phyloP scores from a whole-genome alignment of 1,140 invertebrate species.

The Himalopsyche phryganea region DNA sequence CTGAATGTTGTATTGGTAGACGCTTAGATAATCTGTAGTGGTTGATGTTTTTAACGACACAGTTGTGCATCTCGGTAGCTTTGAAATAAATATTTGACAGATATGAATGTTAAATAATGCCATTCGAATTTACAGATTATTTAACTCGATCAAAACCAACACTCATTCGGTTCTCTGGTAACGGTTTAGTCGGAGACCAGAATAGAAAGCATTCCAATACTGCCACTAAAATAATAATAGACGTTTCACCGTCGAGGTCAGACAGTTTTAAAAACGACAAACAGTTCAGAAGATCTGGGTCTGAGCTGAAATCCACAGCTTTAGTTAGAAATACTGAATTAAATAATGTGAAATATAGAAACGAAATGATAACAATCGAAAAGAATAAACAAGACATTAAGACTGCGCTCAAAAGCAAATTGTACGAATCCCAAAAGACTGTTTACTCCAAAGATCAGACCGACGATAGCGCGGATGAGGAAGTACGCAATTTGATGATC shows the following conservation, averaged over 20 bases:
- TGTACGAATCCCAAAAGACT: slow-evolving; percentile 40
- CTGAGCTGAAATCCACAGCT: slow-evolving; percentile 44
- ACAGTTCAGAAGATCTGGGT: slow-evolving; percentile 22
- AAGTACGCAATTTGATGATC: slow-evolving; percentile 45
- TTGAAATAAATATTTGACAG: no score
- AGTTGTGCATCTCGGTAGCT: no score
- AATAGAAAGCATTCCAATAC: slow-evolving; percentile 31
- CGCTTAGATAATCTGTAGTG: no score
- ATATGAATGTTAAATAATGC: not conserved
- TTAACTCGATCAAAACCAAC: slow-evolving; percentile 12
- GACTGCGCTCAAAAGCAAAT: slow-evolving; percentile 28
- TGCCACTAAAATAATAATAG: slow-evolving; percentile 47
- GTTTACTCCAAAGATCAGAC: slow-evolving; percentile 35
- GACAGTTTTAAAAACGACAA: not conserved
- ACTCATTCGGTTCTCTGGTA: not conserved
- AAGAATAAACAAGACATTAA: slow-evolving; percentile 6
- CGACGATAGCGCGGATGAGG: slow-evolving; percentile 45
- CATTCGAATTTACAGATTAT: slow-evolving; percentile 19
- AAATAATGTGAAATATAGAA: not conserved
- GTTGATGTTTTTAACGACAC: no score
- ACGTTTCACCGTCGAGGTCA: slow-evolving; percentile 38
- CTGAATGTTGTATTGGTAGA: no score
- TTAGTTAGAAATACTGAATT: slow-evolving; percentile 38
- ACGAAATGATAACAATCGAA: not conserved
- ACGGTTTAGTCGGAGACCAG: not conserved